Evolutionary conservation across 1,140 invertebrate species (phyloP), one percentile per base, ranked within the genome.

Genomic region (Trissolcus basalis): DNA sequence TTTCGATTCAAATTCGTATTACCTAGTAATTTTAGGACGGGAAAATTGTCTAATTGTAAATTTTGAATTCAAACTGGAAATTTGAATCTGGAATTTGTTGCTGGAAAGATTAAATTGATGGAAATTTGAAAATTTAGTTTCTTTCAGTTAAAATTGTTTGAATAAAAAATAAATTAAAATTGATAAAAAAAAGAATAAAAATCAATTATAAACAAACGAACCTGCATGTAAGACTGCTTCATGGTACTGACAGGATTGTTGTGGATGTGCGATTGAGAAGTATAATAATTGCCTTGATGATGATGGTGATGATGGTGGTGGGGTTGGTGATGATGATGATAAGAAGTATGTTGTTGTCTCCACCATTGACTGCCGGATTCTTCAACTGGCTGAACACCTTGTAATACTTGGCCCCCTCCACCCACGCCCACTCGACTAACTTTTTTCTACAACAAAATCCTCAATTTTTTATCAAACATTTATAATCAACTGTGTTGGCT

Each of bases 211-310:
- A 19, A 10, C 44, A 36, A 76, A 87, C 86, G 83, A 86, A 88
- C 87, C 87, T 88, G 87, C 85, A 87, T 87, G 53, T 85, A 87
- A 69, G 87, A 88, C 81, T 88, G 87, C 84, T 87, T 87, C 83
- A 87, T 86, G 74, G 82, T 87, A 82, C 81, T 85, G 81, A 87
- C 86, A 69, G 87, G 85, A 79, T 87, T 88, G 82, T 85, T 86
- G 84, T 87, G 85, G 84, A 81, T 81, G 71, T 87, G 82, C 73
- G 83, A 83, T 83, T 86, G 86, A 74, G 85, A 85, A 75, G 83
- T 80, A 80, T 87, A 87, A 80, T 85, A 87, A 87, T 81, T 81
- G 82, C 80, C 82, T 68, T 85, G 85, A 78, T 84, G 85, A 80
- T 86, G 84, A 70, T 85, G 85, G 65, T 86, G 83, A 70, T 85